Evolutionary conservation across 2,113 vertebrate genomes (phyloP).

Genomic region (Tylochromis polylepis): DNA sequence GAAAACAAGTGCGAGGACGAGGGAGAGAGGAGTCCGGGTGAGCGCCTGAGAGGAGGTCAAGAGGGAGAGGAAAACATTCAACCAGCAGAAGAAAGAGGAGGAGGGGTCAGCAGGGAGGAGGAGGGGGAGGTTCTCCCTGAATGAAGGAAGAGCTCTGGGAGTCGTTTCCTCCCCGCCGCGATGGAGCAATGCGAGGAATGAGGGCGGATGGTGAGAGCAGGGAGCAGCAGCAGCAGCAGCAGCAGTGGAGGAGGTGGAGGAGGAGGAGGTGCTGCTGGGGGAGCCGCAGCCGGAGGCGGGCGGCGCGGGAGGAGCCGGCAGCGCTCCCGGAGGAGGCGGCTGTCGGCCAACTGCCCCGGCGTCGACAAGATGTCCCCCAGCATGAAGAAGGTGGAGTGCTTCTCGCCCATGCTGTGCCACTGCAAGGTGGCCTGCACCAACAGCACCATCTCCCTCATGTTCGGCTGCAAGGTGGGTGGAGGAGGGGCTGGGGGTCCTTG

Average conservation of each 20-base stretch:
- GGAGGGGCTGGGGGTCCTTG: not conserved
- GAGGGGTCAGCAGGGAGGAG: not conserved
- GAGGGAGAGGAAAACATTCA: slow-evolving; percentile 13
- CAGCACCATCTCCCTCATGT: slow-evolving; percentile 87
- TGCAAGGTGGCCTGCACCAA: slow-evolving; percentile 87
- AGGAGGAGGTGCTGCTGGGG: slow-evolving; percentile 12
- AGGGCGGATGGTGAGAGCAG: slow-evolving; percentile 81
- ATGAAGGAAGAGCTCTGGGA: slow-evolving; percentile 70
- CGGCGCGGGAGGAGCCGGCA: slow-evolving; percentile 64
- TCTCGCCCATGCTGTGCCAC: slow-evolving; percentile 84
- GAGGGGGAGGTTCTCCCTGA: slow-evolving; percentile 55
- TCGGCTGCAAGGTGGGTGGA: slow-evolving; percentile 87
- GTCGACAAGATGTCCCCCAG: slow-evolving; percentile 79
- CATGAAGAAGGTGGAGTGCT: slow-evolving; percentile 83
- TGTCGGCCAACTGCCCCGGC: slow-evolving; percentile 74
- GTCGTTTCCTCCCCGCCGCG: slow-evolving; percentile 55
- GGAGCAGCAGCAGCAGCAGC: slow-evolving; percentile 71
- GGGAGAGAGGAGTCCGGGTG: slow-evolving; percentile 11
- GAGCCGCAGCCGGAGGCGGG: not conserved
- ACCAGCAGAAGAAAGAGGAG: slow-evolving; percentile 4
- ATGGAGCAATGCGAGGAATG: slow-evolving; percentile 77
- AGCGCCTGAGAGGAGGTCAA: slow-evolving; percentile 37
- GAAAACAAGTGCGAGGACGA: slow-evolving; percentile 12
- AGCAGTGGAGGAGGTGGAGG: slow-evolving; percentile 29
- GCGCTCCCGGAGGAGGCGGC: slow-evolving; percentile 70